Conservation (phyloP, 2,113 vertebrate genomes). For the Misgurnus anguillicaudatus region DNA sequence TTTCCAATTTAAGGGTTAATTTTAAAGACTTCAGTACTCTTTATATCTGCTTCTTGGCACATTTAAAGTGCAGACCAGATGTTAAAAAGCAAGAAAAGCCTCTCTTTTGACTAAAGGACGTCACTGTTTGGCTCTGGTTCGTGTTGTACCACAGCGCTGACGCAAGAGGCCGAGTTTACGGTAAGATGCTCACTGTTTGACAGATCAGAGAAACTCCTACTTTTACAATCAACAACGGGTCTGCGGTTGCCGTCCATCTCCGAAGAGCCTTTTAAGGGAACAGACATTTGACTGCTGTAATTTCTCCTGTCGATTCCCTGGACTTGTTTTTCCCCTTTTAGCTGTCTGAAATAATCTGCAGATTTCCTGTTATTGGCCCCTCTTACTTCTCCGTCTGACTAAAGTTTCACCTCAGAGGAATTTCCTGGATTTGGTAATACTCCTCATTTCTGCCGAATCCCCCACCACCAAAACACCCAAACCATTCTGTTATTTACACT, state of each 20-base stretch:
- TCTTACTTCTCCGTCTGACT: slow-evolving; percentile 61
- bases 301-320: slow-evolving; percentile 36
- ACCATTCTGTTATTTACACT: slow-evolving; percentile 52
- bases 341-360: slow-evolving; percentile 68
- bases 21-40: slow-evolving; percentile 1
- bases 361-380: slow-evolving; percentile 69
- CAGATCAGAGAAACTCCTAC: slow-evolving; percentile 49
- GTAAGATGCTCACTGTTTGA: slow-evolving; percentile 40
- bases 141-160: not conserved
- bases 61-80: slow-evolving; percentile 17
- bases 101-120: not conserved
- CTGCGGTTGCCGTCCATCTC: slow-evolving; percentile 49
- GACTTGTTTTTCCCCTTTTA: slow-evolving; percentile 46
- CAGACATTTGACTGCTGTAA: slow-evolving; percentile 45
- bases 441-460: slow-evolving; percentile 48
- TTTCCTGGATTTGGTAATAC: slow-evolving; percentile 71
- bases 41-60: not conserved
- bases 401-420: slow-evolving; percentile 71
- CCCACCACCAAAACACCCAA: slow-evolving; percentile 31
- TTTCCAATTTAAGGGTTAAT: not conserved
- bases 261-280: slow-evolving; percentile 73
- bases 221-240: slow-evolving; percentile 55
- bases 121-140: not conserved
- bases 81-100: not conserved
- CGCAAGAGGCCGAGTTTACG: not conserved